A percentile compares a stretch with the other conserved stretches of the same genome.
Conservation (phyloP, 1,140 invertebrate species). For the Drosophila jambulina region DNA sequence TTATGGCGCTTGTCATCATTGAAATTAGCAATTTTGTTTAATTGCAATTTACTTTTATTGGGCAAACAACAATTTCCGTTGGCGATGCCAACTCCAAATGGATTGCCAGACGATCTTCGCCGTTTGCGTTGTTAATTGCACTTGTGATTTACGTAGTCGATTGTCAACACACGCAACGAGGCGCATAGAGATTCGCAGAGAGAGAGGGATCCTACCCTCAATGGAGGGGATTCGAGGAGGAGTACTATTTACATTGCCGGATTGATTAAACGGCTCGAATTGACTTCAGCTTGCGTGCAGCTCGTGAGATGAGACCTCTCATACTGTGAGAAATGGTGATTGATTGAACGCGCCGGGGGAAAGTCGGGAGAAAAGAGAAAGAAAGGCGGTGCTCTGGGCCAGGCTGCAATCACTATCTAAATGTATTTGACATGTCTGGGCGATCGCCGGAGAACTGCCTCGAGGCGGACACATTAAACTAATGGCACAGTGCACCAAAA, state of each 20-base stretch:
- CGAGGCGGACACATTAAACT: slow-evolving; percentile 59
- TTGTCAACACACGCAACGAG: slow-evolving; percentile 74
- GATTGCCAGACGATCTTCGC: slow-evolving; percentile 51
- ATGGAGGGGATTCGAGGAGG: slow-evolving; percentile 1
- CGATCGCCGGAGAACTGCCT: slow-evolving; percentile 40
- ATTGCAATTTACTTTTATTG: slow-evolving; percentile 84
- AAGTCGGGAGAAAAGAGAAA: slow-evolving; percentile 53
- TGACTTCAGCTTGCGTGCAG: slow-evolving; percentile 34
- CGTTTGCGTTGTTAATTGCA: slow-evolving; percentile 79
- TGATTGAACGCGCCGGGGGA: slow-evolving; percentile 57
- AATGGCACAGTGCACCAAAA: slow-evolving; percentile 55
- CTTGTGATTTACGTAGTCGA: slow-evolving; percentile 77
- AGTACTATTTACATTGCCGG: slow-evolving; percentile 24
- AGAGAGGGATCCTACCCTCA: not conserved
- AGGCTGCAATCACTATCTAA: slow-evolving; percentile 61
- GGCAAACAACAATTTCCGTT: slow-evolving; percentile 76
- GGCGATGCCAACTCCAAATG: slow-evolving; percentile 54
- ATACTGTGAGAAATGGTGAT: slow-evolving; percentile 45
- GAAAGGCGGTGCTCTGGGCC: slow-evolving; percentile 20
- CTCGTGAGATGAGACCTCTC: slow-evolving; percentile 3
- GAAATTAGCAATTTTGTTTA: slow-evolving; percentile 82
- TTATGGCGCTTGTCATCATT: slow-evolving; percentile 75
- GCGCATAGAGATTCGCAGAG: slow-evolving; percentile 23
- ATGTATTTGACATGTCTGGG: slow-evolving; percentile 75
- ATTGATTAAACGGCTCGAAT: slow-evolving; percentile 47